Evolutionary conservation across 2,888 invertebrate species (phyloP).

Genomic region (Agelastica alni): DNA sequence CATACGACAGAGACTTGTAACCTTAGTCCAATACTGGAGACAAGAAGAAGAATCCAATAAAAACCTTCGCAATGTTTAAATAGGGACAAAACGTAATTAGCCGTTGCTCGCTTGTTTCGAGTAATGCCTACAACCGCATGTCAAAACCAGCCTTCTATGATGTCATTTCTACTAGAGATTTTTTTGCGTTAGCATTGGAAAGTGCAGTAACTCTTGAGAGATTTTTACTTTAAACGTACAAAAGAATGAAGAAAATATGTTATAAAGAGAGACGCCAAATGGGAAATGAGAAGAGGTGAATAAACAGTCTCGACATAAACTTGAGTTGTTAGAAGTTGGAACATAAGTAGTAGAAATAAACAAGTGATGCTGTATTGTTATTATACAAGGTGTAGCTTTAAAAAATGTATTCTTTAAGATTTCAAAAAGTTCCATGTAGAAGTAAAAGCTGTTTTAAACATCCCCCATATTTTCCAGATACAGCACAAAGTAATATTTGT

Average conservation of each 20-base stretch:
- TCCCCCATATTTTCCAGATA: no score
- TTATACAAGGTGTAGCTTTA: no score
- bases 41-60: conserved; percentile 5
- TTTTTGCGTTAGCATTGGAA: conserved; percentile 14
- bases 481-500: no score
- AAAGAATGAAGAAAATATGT: background rate
- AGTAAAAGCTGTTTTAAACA: no score
- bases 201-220: conserved; percentile 18
- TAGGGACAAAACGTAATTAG: conserved; percentile 34
- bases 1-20: no score
- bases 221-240: conserved; percentile 15
- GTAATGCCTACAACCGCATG: conserved; percentile 28
- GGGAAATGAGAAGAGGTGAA: conserved; percentile 7
- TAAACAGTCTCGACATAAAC: conserved; percentile 7
- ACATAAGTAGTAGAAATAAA: background rate
- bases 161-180: conserved; percentile 27
- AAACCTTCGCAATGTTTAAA: conserved; percentile 33
- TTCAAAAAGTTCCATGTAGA: no score
- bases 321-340: background rate
- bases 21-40: background rate
- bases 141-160: conserved; percentile 32
- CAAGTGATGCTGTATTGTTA: no score
- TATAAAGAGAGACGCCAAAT: background rate
- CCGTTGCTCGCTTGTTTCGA: conserved; percentile 25
- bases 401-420: no score